Evolutionary conservation across 37 sponge, comb jelly and placozoan species (phyloP), one percentile per base, ranked within the genome.

Genomic region (Hexactinellida sp.): DNA sequence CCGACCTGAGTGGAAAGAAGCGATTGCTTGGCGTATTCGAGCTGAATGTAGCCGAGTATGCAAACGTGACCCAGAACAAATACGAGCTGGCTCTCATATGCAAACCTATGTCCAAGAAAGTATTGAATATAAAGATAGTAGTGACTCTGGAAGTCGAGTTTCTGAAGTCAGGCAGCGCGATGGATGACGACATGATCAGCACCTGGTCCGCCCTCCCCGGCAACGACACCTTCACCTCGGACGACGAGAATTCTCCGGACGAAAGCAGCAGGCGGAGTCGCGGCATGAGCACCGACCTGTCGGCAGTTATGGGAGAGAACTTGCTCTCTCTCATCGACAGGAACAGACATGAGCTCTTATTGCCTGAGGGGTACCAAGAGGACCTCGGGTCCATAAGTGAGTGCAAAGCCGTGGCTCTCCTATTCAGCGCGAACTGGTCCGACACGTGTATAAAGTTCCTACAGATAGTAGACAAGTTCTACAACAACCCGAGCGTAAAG

Each of bases 41-140:
- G 76, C 34, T 63, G 34, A 63, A 63, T 63, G 76, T 63, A n/a
- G 76, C 76, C 3, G 76, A 63, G 25, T 63, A 63, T 63, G 76
- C 76, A 32, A 28, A 63, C 32, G 34, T 63, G 25, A 28, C 32
- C 3, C 28, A 63, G 76, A 7, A 63, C 30, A 63, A 28, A n/a
- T 28, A 63, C 34, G 76, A 63, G 13, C 21, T 63, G 34, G 76
- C 21, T 25, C 76, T 63, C 13, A 63, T 25, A 7, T 63, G 76
- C 34, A 63, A 63, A 63, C 1, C 76, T n/a, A 28, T 7, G 3
- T 32, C 1, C 13, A 63, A 63, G 76, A 63, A 63, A 63, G 76
- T 63, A n/a, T 25, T 25, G 19, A 10, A 23, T 28, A 63, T 63
- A 1, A 63, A 25, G 34, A 63, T 63, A 63, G 76, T 63, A n/a